phyloP scores from a whole-genome alignment of 2,113 vertebrate genomes.

The Dryoscopus gambensis region DNA sequence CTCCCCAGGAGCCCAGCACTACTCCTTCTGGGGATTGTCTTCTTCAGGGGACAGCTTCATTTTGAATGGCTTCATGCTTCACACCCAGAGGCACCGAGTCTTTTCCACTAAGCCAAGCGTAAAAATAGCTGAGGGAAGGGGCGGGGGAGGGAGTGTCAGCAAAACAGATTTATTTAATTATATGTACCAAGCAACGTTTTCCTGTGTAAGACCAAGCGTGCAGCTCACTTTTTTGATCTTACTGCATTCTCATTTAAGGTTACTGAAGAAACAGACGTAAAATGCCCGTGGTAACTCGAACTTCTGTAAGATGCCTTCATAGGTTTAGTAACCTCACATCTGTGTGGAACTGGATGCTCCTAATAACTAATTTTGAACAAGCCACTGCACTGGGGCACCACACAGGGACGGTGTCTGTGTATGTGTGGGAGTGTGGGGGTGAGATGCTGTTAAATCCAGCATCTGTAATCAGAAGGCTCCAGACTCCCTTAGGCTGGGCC shows the following conservation, averaged over 20 bases:
- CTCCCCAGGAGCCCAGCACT: background rate
- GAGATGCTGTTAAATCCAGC: background rate
- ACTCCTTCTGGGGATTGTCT: background rate
- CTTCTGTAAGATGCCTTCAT: background rate
- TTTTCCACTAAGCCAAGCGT: background rate
- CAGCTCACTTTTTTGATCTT: background rate
- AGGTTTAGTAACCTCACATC: background rate
- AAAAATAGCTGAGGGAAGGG: background rate
- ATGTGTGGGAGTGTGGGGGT: too few relatives aligned
- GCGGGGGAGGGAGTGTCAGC: background rate
- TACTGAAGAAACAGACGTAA: background rate
- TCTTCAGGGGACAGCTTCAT: background rate
- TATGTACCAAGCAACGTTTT: background rate
- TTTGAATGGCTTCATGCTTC: background rate
- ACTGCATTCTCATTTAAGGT: background rate
- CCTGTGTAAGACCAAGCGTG: background rate
- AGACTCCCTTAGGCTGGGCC: background rate
- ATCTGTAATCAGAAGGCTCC: background rate
- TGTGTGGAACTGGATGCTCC: background rate
- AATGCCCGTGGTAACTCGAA: background rate
- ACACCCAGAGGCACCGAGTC: background rate
- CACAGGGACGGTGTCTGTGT: background rate
- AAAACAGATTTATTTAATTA: background rate
- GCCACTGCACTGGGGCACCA: background rate
- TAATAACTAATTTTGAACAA: background rate